These are phyloP conservation scores for Typhlichthys eigenmanni DNA, from an alignment of 2,797 vertebrate species.

Conservation along the genomic window DNA sequence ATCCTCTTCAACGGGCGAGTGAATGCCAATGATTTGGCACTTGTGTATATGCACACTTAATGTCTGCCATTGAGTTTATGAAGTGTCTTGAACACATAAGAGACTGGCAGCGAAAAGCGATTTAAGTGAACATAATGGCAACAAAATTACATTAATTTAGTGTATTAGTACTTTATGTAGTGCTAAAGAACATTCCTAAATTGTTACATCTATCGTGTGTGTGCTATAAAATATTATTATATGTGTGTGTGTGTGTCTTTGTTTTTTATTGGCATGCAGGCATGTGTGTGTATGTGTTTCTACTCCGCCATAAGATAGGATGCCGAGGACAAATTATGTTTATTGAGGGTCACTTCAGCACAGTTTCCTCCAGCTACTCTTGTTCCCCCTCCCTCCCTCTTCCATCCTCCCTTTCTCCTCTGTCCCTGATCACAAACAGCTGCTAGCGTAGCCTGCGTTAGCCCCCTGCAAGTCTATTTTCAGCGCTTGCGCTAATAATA, in stretches of 20 bases:
- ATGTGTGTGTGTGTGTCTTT: not conserved
- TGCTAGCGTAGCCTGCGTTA: conserved; percentile 40
- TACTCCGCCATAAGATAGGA: conserved; percentile 11
- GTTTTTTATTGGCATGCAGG: not conserved
- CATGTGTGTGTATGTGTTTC: conserved; percentile 6
- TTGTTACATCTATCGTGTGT: not conserved
- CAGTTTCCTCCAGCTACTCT: conserved; percentile 5
- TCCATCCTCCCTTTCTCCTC: conserved; percentile 28
- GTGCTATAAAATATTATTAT: not conserved
- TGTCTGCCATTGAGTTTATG: too few species aligned
- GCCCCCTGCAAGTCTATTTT: conserved; percentile 51
- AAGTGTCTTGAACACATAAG: too few species aligned
- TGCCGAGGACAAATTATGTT: conserved; percentile 22
- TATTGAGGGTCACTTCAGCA: conserved; percentile 17
- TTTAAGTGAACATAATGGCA: too few species aligned
- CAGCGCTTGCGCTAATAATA: conserved; percentile 54
- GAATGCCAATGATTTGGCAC: too few species aligned
- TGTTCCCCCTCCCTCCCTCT: conserved; percentile 15
- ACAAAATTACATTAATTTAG: too few species aligned
- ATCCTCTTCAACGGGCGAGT: too few species aligned
- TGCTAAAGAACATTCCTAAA: not conserved
- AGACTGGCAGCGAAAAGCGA: conserved; percentile 7
- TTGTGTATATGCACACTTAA: too few species aligned
- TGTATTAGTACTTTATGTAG: not conserved
- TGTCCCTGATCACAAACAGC: conserved; percentile 59